Percentiles rank a stretch among this genome's conserved stretches.
Conservation (phyloP, 53 echinoderm and acorn worm genomes). For the Apostichopus leukothele region DNA sequence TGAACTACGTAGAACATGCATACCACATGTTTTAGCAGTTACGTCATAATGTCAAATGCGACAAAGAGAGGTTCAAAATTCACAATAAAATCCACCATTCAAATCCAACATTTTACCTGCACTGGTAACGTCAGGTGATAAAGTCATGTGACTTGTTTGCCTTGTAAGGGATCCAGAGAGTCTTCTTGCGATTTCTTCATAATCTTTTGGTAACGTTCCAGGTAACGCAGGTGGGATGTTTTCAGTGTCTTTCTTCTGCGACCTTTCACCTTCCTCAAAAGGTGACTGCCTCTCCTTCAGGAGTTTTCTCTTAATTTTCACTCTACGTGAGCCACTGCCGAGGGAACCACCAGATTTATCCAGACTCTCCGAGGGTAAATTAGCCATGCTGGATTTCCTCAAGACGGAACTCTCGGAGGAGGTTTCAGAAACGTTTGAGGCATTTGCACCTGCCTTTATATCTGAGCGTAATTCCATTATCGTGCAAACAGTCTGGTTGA, state of each 20-base stretch:
- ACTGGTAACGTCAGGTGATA: not conserved
- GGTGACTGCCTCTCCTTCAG: constrained; percentile 83
- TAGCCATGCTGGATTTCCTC: constrained; percentile 55
- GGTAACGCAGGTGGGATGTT: constrained; percentile 79
- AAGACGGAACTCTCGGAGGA: constrained; percentile 73
- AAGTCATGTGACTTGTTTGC: not conserved
- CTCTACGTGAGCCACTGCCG: constrained; percentile 68
- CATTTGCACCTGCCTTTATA: not conserved
- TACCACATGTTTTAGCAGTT: too few species aligned
- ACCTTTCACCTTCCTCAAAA: constrained; percentile 56
- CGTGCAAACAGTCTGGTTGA: too few species aligned
- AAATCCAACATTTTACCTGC: too few species aligned
- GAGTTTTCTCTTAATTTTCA: constrained; percentile 86
- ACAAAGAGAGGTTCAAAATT: too few species aligned
- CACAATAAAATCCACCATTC: too few species aligned
- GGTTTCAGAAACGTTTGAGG: constrained; percentile 1
- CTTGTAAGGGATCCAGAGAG: constrained; percentile 23
- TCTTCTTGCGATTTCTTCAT: constrained; percentile 41
- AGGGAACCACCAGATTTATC: constrained; percentile 42
- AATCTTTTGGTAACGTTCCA: constrained; percentile 66
- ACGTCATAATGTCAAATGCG: too few species aligned
- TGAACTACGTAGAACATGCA: too few species aligned
- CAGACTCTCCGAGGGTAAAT: not conserved
- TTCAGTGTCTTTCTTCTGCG: constrained; percentile 7
- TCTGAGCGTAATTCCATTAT: not conserved